phyloP scores from a whole-genome alignment of 2,888 invertebrate genomes.

The Hirudinaria manillensis region DNA sequence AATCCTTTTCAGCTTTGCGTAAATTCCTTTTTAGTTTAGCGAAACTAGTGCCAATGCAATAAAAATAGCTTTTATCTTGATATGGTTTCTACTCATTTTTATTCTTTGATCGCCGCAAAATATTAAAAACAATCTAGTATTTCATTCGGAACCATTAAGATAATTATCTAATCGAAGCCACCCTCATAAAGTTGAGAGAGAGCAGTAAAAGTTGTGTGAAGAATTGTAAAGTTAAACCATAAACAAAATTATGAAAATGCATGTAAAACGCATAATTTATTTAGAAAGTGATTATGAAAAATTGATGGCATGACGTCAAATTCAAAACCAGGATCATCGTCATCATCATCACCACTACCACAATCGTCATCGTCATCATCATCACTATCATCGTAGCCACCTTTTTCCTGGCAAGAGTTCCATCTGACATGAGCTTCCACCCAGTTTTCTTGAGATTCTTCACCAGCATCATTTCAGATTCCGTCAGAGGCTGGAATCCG shows the following conservation, averaged over 20 bases:
- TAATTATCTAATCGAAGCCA: too few relatives aligned
- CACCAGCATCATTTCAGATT: slow-evolving; percentile 23
- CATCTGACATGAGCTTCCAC: slow-evolving; percentile 30
- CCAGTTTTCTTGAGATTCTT: slow-evolving; percentile 24
- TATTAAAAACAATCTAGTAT: too few relatives aligned
- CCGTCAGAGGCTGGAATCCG: slow-evolving; percentile 2
- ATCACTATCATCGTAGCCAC: slow-evolving; percentile 23
- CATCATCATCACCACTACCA: slow-evolving; percentile 31
- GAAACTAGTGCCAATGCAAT: too few relatives aligned
- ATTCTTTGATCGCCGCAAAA: too few relatives aligned
- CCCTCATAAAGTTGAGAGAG: too few relatives aligned
- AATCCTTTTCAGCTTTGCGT: too few relatives aligned
- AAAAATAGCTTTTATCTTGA: too few relatives aligned
- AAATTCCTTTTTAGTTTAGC: too few relatives aligned
- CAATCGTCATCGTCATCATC: slow-evolving; percentile 31
- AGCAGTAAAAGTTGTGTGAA: background rate
- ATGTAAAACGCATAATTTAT: background rate
- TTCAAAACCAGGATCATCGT: slow-evolving; percentile 15
- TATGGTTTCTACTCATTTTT: too few relatives aligned
- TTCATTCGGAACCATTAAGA: too few relatives aligned
- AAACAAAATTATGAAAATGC: background rate
- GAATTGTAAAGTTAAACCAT: background rate
- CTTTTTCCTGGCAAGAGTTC: slow-evolving; percentile 27
- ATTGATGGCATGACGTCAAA: background rate
- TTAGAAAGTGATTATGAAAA: background rate